These are phyloP conservation scores for Palythoa grandis DNA, from an alignment of 92 coral and sea anemone species.

Conservation along the genomic window DNA sequence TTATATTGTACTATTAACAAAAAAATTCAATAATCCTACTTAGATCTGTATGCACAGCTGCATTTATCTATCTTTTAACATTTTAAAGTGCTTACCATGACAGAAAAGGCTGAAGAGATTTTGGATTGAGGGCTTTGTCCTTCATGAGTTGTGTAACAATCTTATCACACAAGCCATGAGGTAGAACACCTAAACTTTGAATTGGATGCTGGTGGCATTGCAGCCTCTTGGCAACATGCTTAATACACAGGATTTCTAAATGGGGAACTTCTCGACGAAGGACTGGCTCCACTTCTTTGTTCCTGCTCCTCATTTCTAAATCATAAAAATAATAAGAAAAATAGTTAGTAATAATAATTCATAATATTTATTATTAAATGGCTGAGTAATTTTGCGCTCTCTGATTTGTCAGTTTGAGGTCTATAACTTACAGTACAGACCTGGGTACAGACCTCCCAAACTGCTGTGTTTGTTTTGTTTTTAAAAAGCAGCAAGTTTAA, in stretches of 20 bases:
- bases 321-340: background rate
- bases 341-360: background rate
- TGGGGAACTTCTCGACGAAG: slow-evolving; percentile 76
- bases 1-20: too few relatives aligned
- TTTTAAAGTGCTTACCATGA: slow-evolving; percentile 68
- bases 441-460: too few relatives aligned
- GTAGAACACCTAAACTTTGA: slow-evolving; percentile 69
- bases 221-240: slow-evolving; percentile 71
- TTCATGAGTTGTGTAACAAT: slow-evolving; percentile 74
- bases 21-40: too few relatives aligned
- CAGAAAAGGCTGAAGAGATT: slow-evolving; percentile 75
- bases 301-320: slow-evolving; percentile 10
- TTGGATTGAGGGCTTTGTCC: slow-evolving; percentile 82
- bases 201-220: slow-evolving; percentile 88
- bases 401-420: too few relatives aligned
- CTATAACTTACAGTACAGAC: too few relatives aligned
- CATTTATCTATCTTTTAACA: background rate
- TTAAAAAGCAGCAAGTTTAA: too few relatives aligned
- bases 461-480: too few relatives aligned
- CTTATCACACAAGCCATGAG: slow-evolving; percentile 87
- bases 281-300: slow-evolving; percentile 54
- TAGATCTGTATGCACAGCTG: too few relatives aligned
- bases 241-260: slow-evolving; percentile 79
- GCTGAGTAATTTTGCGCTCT: too few relatives aligned
- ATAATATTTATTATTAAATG: too few relatives aligned